A percentile compares a stretch with the other conserved stretches of the same genome.
Evolutionary conservation across 2,113 vertebrate species (phyloP).

Genomic region (Engystomops pustulosus): DNA sequence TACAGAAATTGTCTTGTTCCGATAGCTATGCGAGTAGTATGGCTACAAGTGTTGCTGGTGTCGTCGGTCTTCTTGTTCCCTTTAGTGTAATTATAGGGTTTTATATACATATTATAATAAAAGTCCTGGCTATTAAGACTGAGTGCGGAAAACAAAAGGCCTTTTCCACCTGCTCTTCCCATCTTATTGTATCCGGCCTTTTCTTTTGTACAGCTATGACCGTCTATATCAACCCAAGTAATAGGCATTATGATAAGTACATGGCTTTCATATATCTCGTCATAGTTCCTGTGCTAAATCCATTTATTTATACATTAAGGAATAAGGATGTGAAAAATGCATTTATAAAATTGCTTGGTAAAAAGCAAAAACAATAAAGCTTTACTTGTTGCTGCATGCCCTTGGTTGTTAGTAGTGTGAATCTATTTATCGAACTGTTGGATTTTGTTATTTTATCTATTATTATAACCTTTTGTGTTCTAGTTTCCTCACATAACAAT

Average conservation of each 20-base stretch:
- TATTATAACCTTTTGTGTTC: too few species aligned
- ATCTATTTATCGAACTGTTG: too few species aligned
- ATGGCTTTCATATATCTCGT: slow-evolving; percentile 19
- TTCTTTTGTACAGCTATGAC: slow-evolving; percentile 9
- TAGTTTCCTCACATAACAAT: too few species aligned
- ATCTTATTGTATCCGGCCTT: neutral
- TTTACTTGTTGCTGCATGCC: too few species aligned
- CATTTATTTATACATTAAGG: slow-evolving; percentile 21
- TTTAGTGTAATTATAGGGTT: neutral
- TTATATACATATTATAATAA: slow-evolving; percentile 32
- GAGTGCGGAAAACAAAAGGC: neutral
- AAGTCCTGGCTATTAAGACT: neutral
- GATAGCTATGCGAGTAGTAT: neutral
- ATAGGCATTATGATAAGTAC: slow-evolving; percentile 10
- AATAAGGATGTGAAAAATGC: neutral
- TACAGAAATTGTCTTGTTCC: slow-evolving; percentile 62
- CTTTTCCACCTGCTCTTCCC: slow-evolving; percentile 2
- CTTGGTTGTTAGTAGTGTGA: too few species aligned
- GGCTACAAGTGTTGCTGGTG: neutral
- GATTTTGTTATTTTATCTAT: too few species aligned
- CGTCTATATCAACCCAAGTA: neutral
- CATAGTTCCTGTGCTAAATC: slow-evolving; percentile 9
- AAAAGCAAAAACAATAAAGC: too few species aligned
- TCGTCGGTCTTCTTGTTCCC: neutral
- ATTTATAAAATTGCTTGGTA: neutral